Evolutionary conservation across 2,113 vertebrate genomes (phyloP).

Genomic region (Ancistrus triradiatus): DNA sequence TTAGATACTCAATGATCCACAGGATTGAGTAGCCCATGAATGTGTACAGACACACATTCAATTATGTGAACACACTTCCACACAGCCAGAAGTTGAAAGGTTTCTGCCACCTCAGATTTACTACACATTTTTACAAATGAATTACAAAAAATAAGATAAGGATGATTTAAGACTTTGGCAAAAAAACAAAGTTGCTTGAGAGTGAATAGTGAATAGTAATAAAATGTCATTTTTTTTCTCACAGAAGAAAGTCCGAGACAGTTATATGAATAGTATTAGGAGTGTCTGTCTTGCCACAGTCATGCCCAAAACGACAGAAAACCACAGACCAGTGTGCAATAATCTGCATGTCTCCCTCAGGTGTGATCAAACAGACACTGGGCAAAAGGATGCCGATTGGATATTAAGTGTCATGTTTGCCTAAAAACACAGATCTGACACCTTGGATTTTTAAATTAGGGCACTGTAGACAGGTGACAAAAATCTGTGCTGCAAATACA

Average conservation of each 20-base stretch:
- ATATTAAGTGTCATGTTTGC: not conserved
- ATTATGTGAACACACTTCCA: constrained; percentile 30
- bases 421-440: too few species aligned
- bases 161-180: too few species aligned
- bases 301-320: not conserved
- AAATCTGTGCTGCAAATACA: too few species aligned
- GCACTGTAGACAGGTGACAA: too few species aligned
- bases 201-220: not conserved
- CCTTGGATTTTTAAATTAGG: too few species aligned
- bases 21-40: constrained; percentile 44
- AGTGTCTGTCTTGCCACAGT: not conserved
- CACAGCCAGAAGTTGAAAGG: constrained; percentile 10
- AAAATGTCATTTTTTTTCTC: not conserved
- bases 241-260: not conserved
- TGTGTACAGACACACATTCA: constrained; percentile 36
- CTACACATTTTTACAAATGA: too few species aligned
- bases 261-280: not conserved
- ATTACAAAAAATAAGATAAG: too few species aligned
- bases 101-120: not conserved
- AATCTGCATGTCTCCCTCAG: not conserved
- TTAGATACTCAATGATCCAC: constrained; percentile 44
- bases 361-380: too few species aligned
- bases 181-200: too few species aligned
- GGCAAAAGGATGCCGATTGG: too few species aligned
- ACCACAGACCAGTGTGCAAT: not conserved